Conservation (phyloP, 2,797 vertebrate genomes). For the Ctenosaura bakeri region DNA sequence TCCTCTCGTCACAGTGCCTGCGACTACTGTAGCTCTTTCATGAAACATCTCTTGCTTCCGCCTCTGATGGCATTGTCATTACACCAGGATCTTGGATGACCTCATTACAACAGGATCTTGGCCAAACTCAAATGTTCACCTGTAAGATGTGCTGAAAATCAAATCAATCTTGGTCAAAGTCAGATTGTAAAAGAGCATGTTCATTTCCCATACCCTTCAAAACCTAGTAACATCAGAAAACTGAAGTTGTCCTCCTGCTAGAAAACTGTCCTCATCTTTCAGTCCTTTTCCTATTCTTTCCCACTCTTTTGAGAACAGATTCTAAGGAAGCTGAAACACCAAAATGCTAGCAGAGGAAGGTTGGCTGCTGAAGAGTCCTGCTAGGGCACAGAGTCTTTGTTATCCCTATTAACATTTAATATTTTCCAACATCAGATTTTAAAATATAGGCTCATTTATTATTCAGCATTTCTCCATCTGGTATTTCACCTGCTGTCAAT, state of each 20-base stretch:
- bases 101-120: background rate
- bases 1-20: too few relatives aligned
- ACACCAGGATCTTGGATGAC: background rate
- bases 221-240: constrained; percentile 22
- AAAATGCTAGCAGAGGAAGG: constrained; percentile 51
- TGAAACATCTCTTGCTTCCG: too few relatives aligned
- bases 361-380: constrained; percentile 51
- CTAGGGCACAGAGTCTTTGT: constrained; percentile 51
- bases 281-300: constrained; percentile 57
- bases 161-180: background rate
- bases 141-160: background rate
- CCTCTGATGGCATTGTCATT: too few relatives aligned
- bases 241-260: constrained; percentile 42
- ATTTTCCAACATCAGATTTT: constrained; percentile 70
- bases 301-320: constrained; percentile 54
- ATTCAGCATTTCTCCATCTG: constrained; percentile 73
- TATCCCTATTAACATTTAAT: constrained; percentile 74
- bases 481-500: constrained; percentile 78
- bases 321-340: constrained; percentile 41
- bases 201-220: background rate
- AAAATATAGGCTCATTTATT: constrained; percentile 75
- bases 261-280: constrained; percentile 29
- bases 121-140: background rate
- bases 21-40: too few relatives aligned
- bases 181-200: background rate